A percentile compares a stretch with the other conserved stretches of the same genome.
phyloP scores from a whole-genome alignment of 1,140 invertebrate genomes.

The Diachasmimorpha longicaudata region DNA sequence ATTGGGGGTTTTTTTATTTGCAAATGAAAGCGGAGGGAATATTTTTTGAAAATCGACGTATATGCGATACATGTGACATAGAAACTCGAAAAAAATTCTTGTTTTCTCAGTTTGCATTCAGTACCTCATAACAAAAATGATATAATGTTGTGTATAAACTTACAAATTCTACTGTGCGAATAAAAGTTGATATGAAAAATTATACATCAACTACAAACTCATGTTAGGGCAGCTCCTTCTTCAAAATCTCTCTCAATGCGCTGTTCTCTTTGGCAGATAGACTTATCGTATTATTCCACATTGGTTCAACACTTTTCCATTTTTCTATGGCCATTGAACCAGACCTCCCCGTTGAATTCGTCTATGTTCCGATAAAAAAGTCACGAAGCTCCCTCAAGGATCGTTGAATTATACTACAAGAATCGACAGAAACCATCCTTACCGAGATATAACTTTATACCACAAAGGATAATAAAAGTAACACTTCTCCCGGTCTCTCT shows the following conservation, averaged over 20 bases:
- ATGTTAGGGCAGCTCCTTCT: background rate
- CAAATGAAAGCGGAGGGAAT: too few relatives aligned
- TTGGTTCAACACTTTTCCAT: too few relatives aligned
- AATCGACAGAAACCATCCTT: background rate
- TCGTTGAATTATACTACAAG: background rate
- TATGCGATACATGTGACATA: too few relatives aligned
- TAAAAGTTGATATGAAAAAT: too few relatives aligned
- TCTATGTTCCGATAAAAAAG: background rate
- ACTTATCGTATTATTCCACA: background rate
- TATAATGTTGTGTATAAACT: too few relatives aligned
- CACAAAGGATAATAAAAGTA: conserved; percentile 7
- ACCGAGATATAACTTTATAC: background rate
- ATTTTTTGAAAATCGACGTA: too few relatives aligned
- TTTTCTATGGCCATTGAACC: background rate
- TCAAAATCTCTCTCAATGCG: background rate
- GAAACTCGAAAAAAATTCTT: too few relatives aligned
- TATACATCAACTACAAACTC: too few relatives aligned
- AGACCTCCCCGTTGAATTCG: background rate
- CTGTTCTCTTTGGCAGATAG: background rate
- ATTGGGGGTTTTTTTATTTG: too few relatives aligned
- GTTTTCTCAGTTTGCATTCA: too few relatives aligned
- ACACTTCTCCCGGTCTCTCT: background rate
- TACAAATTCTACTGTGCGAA: too few relatives aligned
- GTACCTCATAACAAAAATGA: too few relatives aligned
- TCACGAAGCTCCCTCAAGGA: background rate